Percentiles rank a stretch among this genome's conserved stretches.
Evolutionary conservation across 2,113 vertebrate species (phyloP).

Genomic region (Catagonus wagneri): DNA sequence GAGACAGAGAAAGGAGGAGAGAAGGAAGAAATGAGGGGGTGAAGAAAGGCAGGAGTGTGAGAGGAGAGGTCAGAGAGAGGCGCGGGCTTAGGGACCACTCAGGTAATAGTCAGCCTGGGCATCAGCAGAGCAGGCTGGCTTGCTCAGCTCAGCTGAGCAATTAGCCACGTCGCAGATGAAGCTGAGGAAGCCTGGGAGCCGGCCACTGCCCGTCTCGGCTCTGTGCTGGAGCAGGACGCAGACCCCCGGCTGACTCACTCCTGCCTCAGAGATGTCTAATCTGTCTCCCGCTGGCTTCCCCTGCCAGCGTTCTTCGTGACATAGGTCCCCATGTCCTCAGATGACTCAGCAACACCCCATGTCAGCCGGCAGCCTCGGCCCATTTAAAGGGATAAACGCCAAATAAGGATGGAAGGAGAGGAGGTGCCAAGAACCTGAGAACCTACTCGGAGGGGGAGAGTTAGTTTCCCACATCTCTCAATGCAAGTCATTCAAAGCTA

Average conservation of each 20-base stretch:
- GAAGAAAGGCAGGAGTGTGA: neutral
- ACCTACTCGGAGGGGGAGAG: neutral
- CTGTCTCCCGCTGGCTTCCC: neutral
- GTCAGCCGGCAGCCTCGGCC: neutral
- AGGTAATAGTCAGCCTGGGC: too few relatives aligned
- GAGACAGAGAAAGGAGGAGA: too few relatives aligned
- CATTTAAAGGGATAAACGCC: slow-evolving; percentile 11
- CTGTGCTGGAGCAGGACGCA: neutral
- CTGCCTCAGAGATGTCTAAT: neutral
- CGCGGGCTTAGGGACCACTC: neutral
- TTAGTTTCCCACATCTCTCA: neutral
- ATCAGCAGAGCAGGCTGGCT: neutral
- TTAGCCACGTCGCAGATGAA: neutral
- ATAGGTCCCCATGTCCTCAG: slow-evolving; percentile 50
- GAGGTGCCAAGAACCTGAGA: neutral
- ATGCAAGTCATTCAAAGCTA: neutral
- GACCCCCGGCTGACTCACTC: neutral
- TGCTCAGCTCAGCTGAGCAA: neutral
- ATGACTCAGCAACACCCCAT: slow-evolving; percentile 47
- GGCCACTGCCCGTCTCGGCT: accelerated
- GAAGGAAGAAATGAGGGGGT: accelerated
- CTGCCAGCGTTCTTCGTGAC: slow-evolving; percentile 15
- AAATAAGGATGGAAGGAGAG: neutral
- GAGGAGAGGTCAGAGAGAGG: neutral
- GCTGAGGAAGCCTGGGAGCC: neutral